These are phyloP conservation scores for Bubo blakistoni DNA, from an alignment of 2,113 vertebrate genomes.

Conservation along the genomic window DNA sequence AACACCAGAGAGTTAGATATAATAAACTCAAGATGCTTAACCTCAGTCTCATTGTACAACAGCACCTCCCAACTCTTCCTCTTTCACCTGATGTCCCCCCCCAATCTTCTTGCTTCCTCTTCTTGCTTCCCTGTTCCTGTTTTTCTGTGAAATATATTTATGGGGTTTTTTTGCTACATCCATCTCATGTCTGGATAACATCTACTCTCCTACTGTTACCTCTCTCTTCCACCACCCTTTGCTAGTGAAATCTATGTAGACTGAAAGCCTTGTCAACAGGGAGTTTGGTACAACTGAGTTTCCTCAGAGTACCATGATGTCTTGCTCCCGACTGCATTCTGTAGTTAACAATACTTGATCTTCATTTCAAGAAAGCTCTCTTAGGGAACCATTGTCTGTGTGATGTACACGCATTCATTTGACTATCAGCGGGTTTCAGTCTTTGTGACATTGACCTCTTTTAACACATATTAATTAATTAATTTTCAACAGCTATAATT, in stretches of 20 bases:
- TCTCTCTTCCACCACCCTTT: neutral
- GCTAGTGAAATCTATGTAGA: neutral
- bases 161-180: neutral
- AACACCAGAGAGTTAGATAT: neutral
- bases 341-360: neutral
- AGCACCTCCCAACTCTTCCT: neutral
- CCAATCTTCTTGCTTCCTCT: neutral
- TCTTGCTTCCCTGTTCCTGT: neutral
- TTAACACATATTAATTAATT: neutral
- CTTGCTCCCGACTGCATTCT: neutral
- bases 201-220: neutral
- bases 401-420: neutral
- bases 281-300: neutral
- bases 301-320: neutral
- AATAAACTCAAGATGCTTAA: neutral
- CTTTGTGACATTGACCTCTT: neutral
- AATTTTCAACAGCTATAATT: neutral
- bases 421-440: neutral
- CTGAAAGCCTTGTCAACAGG: neutral
- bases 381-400: neutral
- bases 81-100: neutral
- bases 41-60: neutral
- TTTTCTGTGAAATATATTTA: neutral
- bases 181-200: neutral
- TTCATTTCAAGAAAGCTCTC: neutral